Base-by-base conservation (phyloP, 1,140 invertebrate genomes). In the Drosophila parabipectinata region DNA sequence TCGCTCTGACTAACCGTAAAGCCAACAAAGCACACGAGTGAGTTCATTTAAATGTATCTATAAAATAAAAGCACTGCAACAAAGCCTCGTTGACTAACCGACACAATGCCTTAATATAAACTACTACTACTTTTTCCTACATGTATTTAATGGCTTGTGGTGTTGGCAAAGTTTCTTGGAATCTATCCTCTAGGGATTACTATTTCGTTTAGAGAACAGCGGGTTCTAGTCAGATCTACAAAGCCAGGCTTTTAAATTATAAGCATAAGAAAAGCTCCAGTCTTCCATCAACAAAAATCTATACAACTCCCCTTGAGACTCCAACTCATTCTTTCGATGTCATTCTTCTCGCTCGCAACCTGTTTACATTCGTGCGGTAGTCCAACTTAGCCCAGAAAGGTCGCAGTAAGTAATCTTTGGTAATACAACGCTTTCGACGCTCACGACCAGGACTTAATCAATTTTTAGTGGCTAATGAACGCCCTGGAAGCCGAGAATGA, bases 291-390 rank as follows among this genome's bases (percentile, higher is more conserved):
- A 52, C 39, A 9, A 50, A 34, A 51, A 62, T 30, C 15, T 7
- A 57, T 50, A 53, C 18, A 41, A 26, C 21, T 24, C 10, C 18
- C 30, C 30, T 9, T 18, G 14, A 44, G 15, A 44, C 21, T 51
- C 24, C 52, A 59, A 44, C 55, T 89, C n/a, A n/a, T n/a, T n/a
- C n/a, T 88, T 88, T 88, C 83, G 83, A 63, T 88, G 83, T 83
- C 48, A 89, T 89, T 88, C 83, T 88, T 88, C 83, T 89, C 72
- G 77, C 83, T 88, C 83, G 84, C 83, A 77, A 77, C 83, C 84
- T 89, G 84, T 84, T 61, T 54, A 72, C 75, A 45, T 88, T 88
- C 79, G 83, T 69, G 67, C 83, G 81, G 82, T 81, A 81, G 26
- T 6, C 26, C 26, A 84, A 77, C 72, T 77, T 67, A 67, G 82